phyloP scores from a whole-genome alignment of 1,140 invertebrate species.

The Drosophila equinoxialis region DNA sequence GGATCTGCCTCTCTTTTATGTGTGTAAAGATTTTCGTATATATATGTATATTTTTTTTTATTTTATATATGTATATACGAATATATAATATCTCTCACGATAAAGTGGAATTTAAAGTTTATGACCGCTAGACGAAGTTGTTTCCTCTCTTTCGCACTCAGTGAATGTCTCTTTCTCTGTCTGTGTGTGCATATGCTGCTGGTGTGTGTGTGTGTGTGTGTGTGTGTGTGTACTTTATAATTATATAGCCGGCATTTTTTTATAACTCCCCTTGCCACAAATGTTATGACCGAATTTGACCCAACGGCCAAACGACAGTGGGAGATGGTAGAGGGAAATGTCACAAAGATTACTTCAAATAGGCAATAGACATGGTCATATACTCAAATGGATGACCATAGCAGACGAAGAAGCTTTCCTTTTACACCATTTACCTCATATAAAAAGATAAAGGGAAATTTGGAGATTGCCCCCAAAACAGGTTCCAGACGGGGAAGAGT shows the following conservation, averaged over 20 bases:
- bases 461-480: no score
- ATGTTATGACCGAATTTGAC: slow-evolving; percentile 49
- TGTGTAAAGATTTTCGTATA: slow-evolving; percentile 52
- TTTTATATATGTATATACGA: slow-evolving; percentile 39
- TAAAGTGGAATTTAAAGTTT: slow-evolving; percentile 75
- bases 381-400: slow-evolving; percentile 7
- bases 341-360: slow-evolving; percentile 44
- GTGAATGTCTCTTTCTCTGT: not conserved
- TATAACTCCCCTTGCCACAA: slow-evolving; percentile 41
- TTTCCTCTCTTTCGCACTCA: not conserved
- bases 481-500: no score
- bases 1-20: slow-evolving; percentile 62
- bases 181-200: slow-evolving; percentile 14
- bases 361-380: slow-evolving; percentile 47
- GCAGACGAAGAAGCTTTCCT: not conserved
- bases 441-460: no score
- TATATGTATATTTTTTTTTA: slow-evolving; percentile 28
- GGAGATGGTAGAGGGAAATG: slow-evolving; percentile 9
- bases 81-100: slow-evolving; percentile 65
- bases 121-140: slow-evolving; percentile 65
- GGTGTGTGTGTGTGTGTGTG: slow-evolving; percentile 3
- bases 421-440: not conserved
- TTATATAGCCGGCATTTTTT: slow-evolving; percentile 66
- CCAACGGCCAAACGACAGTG: slow-evolving; percentile 6
- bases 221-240: slow-evolving; percentile 51